Conservation (phyloP, 1,140 invertebrate species). For the Euwallacea similis region DNA sequence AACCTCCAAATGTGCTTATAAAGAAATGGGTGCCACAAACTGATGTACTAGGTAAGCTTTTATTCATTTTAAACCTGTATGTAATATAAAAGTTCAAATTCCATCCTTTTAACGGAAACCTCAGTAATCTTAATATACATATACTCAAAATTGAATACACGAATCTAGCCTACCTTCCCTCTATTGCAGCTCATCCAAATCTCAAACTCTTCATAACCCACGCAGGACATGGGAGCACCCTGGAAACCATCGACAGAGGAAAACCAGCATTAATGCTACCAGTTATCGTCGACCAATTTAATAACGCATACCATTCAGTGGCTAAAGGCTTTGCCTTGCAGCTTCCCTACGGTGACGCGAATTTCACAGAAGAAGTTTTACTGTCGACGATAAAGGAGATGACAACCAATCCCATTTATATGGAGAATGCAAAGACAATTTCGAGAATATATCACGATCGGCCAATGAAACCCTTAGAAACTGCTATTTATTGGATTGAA, state of each 20-base stretch:
- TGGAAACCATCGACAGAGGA: slow-evolving; percentile 70
- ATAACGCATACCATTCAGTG: slow-evolving; percentile 58
- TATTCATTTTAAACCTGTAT: neutral
- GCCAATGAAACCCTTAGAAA: slow-evolving; percentile 59
- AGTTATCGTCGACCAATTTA: slow-evolving; percentile 65
- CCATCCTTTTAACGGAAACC: neutral
- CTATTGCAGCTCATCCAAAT: slow-evolving; percentile 41
- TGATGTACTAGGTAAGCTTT: slow-evolving; percentile 58
- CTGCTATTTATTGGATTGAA: slow-evolving; percentile 69
- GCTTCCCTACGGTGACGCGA: neutral
- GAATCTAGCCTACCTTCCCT: slow-evolving; percentile 34
- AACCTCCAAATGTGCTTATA: slow-evolving; percentile 57
- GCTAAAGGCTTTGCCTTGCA: slow-evolving; percentile 55
- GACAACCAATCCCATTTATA: slow-evolving; percentile 41
- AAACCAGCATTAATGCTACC: slow-evolving; percentile 72
- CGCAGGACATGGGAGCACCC: slow-evolving; percentile 64
- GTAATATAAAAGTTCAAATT: neutral
- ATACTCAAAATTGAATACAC: slow-evolving; percentile 27
- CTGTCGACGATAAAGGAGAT: slow-evolving; percentile 29
- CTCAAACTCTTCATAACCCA: slow-evolving; percentile 42
- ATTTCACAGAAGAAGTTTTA: slow-evolving; percentile 41
- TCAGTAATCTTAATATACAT: slow-evolving; percentile 13
- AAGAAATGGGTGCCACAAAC: slow-evolving; percentile 64
- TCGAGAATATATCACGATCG: slow-evolving; percentile 61
- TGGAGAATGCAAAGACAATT: slow-evolving; percentile 53